These are phyloP conservation scores for Buathra laborator DNA, from an alignment of 2,888 invertebrate species.

Conservation along the genomic window DNA sequence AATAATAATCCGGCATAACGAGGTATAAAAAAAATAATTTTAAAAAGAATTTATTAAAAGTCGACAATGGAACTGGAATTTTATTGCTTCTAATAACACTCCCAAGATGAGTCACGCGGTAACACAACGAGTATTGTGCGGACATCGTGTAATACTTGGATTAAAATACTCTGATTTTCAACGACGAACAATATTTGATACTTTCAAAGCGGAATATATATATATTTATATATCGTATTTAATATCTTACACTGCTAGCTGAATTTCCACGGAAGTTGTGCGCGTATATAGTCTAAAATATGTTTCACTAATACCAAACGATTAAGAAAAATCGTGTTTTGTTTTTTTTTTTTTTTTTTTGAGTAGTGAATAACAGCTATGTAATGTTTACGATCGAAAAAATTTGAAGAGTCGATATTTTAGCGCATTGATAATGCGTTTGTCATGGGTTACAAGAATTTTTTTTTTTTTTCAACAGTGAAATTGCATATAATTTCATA, in stretches of 20 bases:
- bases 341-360: not conserved
- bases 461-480: conserved; percentile 3
- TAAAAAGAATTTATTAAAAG: not conserved
- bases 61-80: conserved; percentile 41
- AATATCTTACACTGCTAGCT: conserved; percentile 45
- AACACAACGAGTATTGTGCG: conserved; percentile 5
- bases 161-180: conserved; percentile 41
- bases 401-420: not conserved
- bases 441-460: not conserved
- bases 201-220: conserved; percentile 47
- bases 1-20: conserved; percentile 55
- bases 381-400: conserved; percentile 3
- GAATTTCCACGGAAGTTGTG: conserved; percentile 37
- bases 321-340: conserved; percentile 9
- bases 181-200: conserved; percentile 51
- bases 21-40: not conserved
- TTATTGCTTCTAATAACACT: conserved; percentile 28
- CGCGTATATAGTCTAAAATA: conserved; percentile 45
- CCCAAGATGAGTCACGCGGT: conserved; percentile 18
- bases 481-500: conserved; percentile 6
- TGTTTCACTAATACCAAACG: conserved; percentile 19
- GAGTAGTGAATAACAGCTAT: not conserved
- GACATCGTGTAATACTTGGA: conserved; percentile 27
- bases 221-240: conserved; percentile 43
- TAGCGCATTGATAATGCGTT: not conserved